phyloP scores from a whole-genome alignment of 2,797 vertebrate species.

The Argentina silus region DNA sequence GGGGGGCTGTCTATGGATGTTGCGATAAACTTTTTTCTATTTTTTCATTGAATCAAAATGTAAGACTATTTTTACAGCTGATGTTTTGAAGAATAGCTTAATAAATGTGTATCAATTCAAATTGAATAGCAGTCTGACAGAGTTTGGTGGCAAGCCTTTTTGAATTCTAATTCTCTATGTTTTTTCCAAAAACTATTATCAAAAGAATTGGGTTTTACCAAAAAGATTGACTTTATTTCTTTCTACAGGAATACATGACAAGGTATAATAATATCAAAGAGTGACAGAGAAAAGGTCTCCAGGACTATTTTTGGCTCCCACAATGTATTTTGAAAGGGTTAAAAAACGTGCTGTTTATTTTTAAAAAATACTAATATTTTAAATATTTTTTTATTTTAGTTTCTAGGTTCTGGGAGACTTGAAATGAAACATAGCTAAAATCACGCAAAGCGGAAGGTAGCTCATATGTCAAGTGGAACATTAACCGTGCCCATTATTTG shows the following conservation, averaged over 20 bases:
- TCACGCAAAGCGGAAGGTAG: not conserved
- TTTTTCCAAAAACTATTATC: too few species aligned
- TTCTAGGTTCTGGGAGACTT: constrained; percentile 1
- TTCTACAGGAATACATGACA: too few species aligned
- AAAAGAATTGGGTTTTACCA: too few species aligned
- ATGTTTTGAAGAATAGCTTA: not conserved
- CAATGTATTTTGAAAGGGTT: not conserved
- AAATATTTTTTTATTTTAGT: too few species aligned
- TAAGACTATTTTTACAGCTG: not conserved
- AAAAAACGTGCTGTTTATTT: constrained; percentile 24
- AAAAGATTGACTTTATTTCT: too few species aligned
- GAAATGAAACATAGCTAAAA: constrained; percentile 21
- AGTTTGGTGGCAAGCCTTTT: too few species aligned
- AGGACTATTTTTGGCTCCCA: too few species aligned
- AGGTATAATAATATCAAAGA: too few species aligned
- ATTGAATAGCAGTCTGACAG: too few species aligned
- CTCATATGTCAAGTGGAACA: not conserved
- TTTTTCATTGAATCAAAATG: constrained; percentile 6
- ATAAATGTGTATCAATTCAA: too few species aligned
- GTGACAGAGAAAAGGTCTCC: not conserved
- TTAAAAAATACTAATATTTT: not conserved
- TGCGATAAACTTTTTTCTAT: constrained; percentile 5
- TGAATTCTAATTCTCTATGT: too few species aligned
- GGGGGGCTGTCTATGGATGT: not conserved
- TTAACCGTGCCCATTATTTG: not conserved